phyloP scores from a whole-genome alignment of 2,113 vertebrate species.

The Isurus oxyrinchus region DNA sequence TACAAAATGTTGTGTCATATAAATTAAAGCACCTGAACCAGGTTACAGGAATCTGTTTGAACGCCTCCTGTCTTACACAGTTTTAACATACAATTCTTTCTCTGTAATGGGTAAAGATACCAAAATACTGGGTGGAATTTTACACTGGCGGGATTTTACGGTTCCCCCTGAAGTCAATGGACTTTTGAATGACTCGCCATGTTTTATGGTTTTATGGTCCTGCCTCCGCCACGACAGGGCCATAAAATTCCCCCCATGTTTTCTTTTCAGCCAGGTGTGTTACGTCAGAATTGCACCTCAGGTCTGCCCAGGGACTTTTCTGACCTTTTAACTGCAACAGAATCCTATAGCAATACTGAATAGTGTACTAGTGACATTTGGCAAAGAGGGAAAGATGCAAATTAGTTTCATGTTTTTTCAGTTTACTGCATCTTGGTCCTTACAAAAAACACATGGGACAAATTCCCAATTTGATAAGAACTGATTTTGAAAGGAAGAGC shows the following conservation, averaged over 20 bases:
- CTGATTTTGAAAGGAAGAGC: background rate
- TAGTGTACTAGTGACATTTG: background rate
- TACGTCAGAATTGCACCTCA: background rate
- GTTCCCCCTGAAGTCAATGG: too few species aligned
- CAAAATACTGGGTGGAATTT: background rate
- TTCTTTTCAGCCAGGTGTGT: background rate
- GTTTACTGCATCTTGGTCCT: background rate
- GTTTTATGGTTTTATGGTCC: too few species aligned
- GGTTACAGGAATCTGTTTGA: background rate
- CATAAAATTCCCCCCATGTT: too few species aligned
- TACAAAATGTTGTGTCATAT: background rate
- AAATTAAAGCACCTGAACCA: background rate
- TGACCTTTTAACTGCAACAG: background rate
- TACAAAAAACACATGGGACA: background rate
- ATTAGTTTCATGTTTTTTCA: background rate
- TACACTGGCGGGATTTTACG: too few species aligned
- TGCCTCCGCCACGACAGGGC: too few species aligned
- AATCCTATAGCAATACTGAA: background rate
- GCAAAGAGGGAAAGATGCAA: background rate
- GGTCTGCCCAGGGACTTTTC: background rate
- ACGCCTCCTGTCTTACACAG: background rate
- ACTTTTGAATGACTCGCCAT: too few species aligned
- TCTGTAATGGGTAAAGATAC: background rate
- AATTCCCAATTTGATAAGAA: constrained; percentile 5
- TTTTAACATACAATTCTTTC: background rate